Conservation (phyloP, 2,797 vertebrate species). For the Toxotes lorentzi region DNA sequence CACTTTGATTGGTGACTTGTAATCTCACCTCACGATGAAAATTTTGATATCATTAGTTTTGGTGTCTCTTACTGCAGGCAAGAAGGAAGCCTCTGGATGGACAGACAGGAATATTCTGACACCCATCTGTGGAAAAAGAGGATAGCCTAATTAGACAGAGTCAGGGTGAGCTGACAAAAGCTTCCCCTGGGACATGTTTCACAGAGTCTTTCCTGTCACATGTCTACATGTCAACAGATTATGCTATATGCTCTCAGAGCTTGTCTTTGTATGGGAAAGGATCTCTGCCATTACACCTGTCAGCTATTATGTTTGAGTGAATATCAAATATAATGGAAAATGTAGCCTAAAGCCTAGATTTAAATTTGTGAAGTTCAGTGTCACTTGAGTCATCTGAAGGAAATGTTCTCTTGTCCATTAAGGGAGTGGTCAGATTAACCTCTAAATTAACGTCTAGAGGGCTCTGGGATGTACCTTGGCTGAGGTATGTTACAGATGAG, state of each 20-base stretch:
- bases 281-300: conserved; percentile 69
- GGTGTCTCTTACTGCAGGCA: conserved; percentile 69
- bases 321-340: conserved; percentile 58
- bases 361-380: conserved; percentile 21
- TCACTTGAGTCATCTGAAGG: conserved; percentile 8
- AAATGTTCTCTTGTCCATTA: conserved; percentile 12
- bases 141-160: conserved; percentile 79
- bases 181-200: conserved; percentile 78
- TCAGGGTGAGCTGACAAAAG: conserved; percentile 80
- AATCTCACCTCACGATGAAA: conserved; percentile 57
- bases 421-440: neutral
- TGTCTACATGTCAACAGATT: conserved; percentile 80
- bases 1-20: conserved; percentile 31
- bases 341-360: conserved; percentile 36
- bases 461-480: no score
- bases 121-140: conserved; percentile 75
- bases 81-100: conserved; percentile 60
- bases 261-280: conserved; percentile 52
- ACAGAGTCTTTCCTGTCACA: conserved; percentile 83
- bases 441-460: neutral
- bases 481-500: neutral
- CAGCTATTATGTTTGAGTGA: conserved; percentile 58
- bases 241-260: conserved; percentile 66
- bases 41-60: conserved; percentile 76
- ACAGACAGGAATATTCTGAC: conserved; percentile 71